Percentiles rank a stretch among this genome's conserved stretches.
phyloP scores from a whole-genome alignment of 2,797 vertebrate species.

The Alosa sapidissima region DNA sequence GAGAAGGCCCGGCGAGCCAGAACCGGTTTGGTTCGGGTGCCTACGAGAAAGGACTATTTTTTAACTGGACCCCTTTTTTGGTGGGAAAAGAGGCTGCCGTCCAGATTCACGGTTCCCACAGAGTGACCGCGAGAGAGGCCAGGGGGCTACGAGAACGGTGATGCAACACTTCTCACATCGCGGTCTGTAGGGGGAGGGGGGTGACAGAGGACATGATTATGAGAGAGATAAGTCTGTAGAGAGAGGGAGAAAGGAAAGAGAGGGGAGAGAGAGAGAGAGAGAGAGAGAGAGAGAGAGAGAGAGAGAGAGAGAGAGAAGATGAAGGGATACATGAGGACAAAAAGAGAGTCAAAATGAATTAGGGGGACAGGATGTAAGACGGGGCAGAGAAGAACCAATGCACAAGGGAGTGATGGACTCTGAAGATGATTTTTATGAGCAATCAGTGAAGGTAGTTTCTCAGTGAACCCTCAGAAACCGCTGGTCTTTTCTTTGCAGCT shows the following conservation, averaged over 20 bases:
- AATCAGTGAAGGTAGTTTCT: slow-evolving; percentile 66
- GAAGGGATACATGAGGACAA: background rate
- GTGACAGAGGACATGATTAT: slow-evolving; percentile 1
- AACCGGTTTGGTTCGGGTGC: slow-evolving; percentile 68
- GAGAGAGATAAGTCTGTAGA: background rate
- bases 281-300: background rate
- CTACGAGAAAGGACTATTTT: slow-evolving; percentile 74
- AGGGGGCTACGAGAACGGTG: slow-evolving; percentile 72
- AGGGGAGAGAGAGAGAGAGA: slow-evolving; percentile 1
- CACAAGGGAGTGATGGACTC: slow-evolving; percentile 49
- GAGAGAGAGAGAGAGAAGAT: background rate
- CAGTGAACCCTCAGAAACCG: slow-evolving; percentile 46
- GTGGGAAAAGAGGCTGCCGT: slow-evolving; percentile 76
- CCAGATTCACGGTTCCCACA: slow-evolving; percentile 81
- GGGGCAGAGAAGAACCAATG: slow-evolving; percentile 33
- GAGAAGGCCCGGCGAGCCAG: slow-evolving; percentile 70
- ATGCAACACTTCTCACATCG: slow-evolving; percentile 60
- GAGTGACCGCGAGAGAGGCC: slow-evolving; percentile 72
- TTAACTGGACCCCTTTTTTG: slow-evolving; percentile 65
- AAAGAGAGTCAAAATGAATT: background rate
- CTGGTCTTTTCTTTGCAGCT: background rate
- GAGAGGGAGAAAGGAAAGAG: background rate
- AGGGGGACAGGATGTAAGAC: background rate
- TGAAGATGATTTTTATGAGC: slow-evolving; percentile 45
- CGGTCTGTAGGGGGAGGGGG: slow-evolving; percentile 34